phyloP scores from a whole-genome alignment of 2,113 vertebrate genomes.

The Pterocles burchelli region DNA sequence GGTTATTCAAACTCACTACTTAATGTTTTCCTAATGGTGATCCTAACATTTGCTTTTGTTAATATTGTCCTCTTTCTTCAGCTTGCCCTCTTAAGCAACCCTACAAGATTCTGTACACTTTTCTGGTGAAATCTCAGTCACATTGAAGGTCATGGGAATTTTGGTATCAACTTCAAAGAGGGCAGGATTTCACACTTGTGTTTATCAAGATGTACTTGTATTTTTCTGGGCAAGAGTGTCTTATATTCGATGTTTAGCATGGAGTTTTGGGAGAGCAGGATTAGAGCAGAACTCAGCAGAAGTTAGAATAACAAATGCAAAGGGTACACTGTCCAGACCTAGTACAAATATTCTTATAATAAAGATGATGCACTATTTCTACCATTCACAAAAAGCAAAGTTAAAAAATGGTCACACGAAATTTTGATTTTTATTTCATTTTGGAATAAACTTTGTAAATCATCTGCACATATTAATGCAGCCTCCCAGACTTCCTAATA shows the following conservation, averaged over 20 bases:
- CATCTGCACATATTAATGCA: neutral
- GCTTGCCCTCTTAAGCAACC: neutral
- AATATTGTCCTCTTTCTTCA: neutral
- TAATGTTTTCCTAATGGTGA: neutral
- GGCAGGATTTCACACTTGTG: neutral
- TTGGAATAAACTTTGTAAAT: neutral
- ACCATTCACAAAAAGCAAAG: neutral
- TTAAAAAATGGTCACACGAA: neutral
- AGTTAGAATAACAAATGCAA: neutral
- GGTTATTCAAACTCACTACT: neutral
- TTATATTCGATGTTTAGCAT: neutral
- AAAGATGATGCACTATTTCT: neutral
- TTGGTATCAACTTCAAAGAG: neutral
- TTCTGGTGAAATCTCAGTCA: neutral
- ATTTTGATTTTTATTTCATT: neutral
- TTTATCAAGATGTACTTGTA: neutral
- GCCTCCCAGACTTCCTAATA: neutral
- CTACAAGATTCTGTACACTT: neutral
- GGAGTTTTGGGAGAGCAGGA: neutral
- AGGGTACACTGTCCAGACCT: neutral
- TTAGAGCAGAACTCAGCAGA: neutral
- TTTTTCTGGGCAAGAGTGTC: neutral
- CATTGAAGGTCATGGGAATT: neutral
- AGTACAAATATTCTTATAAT: neutral
- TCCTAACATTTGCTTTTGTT: neutral